Conservation (phyloP, 2,113 vertebrate species). For the Mesoclemmys tuberculata region DNA sequence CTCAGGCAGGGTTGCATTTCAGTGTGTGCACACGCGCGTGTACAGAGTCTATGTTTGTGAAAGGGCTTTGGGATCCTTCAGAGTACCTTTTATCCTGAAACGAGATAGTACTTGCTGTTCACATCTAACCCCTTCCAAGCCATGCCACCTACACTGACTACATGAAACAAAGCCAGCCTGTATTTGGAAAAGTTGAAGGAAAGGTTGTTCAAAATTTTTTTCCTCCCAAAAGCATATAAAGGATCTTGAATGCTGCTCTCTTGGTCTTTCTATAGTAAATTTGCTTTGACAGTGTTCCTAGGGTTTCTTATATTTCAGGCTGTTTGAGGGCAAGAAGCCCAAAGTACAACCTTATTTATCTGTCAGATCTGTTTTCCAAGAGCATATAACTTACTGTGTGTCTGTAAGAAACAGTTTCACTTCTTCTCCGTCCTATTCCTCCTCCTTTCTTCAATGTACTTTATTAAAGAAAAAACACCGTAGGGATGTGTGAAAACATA, state of each 20-base stretch:
- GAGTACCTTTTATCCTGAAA: not conserved
- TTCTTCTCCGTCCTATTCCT: not conserved
- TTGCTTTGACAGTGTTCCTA: not conserved
- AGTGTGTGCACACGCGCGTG: not conserved
- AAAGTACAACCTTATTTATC: not conserved
- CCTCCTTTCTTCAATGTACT: not conserved
- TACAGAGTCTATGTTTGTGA: not conserved
- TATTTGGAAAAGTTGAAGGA: not conserved
- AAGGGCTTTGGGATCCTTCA: not conserved
- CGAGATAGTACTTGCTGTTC: not conserved
- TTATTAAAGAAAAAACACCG: not conserved
- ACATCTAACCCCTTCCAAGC: too few species aligned
- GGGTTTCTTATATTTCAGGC: not conserved
- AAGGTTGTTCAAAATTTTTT: not conserved
- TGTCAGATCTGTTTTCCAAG: not conserved
- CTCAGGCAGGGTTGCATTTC: not conserved
- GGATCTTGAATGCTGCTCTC: not conserved
- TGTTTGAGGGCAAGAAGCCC: not conserved
- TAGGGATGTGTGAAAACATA: not conserved
- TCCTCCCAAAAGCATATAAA: rapidly evolving
- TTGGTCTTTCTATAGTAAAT: not conserved
- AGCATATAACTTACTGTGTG: not conserved
- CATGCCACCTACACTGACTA: not conserved
- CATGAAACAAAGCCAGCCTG: rapidly evolving
- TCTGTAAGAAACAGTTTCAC: not conserved